These are phyloP conservation scores for Helogale parvula DNA, from an alignment of 2,113 vertebrate genomes.

Conservation along the genomic window DNA sequence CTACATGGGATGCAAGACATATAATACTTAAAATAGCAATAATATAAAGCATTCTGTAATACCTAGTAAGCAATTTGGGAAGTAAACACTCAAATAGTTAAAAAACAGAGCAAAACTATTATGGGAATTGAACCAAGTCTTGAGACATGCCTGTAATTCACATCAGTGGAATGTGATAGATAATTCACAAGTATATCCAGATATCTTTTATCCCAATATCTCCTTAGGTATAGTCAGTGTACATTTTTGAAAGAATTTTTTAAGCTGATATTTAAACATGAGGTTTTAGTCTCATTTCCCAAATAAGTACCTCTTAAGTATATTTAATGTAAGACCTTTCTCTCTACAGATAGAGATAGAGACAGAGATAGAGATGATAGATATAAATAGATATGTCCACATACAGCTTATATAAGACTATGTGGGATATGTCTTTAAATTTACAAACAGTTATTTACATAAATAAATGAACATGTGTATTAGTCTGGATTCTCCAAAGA, in stretches of 20 bases:
- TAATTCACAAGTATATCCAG: not conserved
- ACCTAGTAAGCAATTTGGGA: not conserved
- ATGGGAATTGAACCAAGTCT: not conserved
- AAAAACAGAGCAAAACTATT: not conserved
- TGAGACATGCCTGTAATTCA: not conserved
- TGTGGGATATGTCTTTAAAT: not conserved
- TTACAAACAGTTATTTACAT: not conserved
- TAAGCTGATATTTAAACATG: not conserved
- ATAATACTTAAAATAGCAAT: slow-evolving; percentile 12
- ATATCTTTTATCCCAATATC: not conserved
- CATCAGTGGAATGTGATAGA: not conserved
- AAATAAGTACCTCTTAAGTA: not conserved
- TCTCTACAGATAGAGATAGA: not conserved
- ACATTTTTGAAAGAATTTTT: not conserved
- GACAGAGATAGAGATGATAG: too few relatives aligned
- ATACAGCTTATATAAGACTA: not conserved
- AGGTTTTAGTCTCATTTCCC: not conserved
- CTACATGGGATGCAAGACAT: not conserved
- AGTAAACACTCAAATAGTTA: not conserved
- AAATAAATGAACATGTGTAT: not conserved
- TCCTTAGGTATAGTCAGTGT: not conserved
- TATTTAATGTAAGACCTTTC: not conserved
- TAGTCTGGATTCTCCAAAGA: not conserved
- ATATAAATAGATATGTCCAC: too few relatives aligned
- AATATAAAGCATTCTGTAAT: not conserved